These are phyloP conservation scores for Micromys minutus DNA, from an alignment of 2,113 vertebrate species.

Conservation along the genomic window DNA sequence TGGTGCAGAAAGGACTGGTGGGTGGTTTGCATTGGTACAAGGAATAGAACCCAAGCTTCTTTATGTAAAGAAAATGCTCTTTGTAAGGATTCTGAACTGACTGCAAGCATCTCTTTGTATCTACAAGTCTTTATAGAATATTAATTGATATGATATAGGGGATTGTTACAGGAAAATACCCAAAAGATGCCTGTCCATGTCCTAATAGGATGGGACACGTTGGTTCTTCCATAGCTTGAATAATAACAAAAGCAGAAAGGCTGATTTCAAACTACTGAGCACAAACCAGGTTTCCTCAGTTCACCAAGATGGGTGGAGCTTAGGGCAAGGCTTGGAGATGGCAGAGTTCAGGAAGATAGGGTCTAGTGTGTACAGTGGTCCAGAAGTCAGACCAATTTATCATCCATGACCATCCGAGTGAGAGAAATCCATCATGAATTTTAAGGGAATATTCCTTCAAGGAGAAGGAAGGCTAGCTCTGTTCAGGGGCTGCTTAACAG, in stretches of 20 bases:
- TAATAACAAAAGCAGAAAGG: conserved; percentile 3
- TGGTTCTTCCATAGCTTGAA: neutral
- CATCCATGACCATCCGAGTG: neutral
- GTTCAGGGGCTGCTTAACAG: neutral
- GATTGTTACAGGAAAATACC: neutral
- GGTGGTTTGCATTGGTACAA: neutral
- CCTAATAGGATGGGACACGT: neutral
- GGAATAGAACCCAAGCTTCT: neutral
- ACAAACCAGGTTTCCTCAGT: neutral
- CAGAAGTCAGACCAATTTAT: neutral
- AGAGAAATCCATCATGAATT: neutral
- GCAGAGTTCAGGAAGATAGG: neutral
- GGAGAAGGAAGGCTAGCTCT: neutral
- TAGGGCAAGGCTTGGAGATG: neutral
- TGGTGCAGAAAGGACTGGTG: neutral
- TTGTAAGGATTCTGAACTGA: neutral
- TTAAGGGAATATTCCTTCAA: neutral
- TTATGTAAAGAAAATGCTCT: neutral
- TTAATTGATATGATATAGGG: neutral
- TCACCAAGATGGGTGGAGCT: neutral
- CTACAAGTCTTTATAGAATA: neutral
- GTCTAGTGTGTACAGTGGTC: neutral
- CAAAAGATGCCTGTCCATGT: neutral
- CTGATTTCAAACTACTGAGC: neutral
- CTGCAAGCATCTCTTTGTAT: neutral